Conservation (phyloP, 1,140 invertebrate genomes). For the Ceratina australensis region DNA sequence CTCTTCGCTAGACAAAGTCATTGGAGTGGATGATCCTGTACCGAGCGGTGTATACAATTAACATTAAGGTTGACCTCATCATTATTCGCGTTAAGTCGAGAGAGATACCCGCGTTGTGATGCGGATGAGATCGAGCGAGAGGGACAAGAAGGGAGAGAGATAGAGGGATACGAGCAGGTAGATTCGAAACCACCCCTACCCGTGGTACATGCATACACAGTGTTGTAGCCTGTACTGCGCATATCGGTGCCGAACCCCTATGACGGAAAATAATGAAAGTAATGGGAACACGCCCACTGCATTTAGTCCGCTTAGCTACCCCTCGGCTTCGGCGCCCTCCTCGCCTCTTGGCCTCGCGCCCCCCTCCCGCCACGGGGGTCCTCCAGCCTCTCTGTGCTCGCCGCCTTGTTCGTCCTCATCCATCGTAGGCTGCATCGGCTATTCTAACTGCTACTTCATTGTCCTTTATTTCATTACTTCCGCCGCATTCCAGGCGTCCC, state of each 20-base stretch:
- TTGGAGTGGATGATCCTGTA: not conserved
- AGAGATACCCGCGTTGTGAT: not conserved
- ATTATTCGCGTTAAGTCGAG: not conserved
- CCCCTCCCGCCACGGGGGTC: not conserved
- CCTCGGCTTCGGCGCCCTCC: conserved; percentile 7
- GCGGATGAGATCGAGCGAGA: not conserved
- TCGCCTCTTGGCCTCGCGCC: conserved; percentile 20
- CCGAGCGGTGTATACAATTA: conserved; percentile 5
- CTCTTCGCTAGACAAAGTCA: not conserved
- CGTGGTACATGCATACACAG: not conserved
- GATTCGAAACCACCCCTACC: not conserved
- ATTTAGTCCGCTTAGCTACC: conserved; percentile 66
- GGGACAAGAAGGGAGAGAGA: too few species aligned
- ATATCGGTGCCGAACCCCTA: conserved; percentile 60
- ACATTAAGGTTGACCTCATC: conserved; percentile 8
- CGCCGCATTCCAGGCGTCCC: conserved; percentile 64
- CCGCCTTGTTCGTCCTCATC: conserved; percentile 50
- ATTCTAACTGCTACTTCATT: conserved; percentile 72
- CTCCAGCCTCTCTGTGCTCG: conserved; percentile 28
- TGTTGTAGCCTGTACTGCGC: conserved; percentile 16
- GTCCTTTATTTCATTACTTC: conserved; percentile 73
- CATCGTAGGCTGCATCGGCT: conserved; percentile 52
- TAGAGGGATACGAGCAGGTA: conserved; percentile 5
- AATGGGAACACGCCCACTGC: conserved; percentile 67
- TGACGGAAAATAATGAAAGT: conserved; percentile 67